These are phyloP conservation scores for Epinephelus awoara DNA, from an alignment of 2,797 vertebrate genomes.

Conservation along the genomic window DNA sequence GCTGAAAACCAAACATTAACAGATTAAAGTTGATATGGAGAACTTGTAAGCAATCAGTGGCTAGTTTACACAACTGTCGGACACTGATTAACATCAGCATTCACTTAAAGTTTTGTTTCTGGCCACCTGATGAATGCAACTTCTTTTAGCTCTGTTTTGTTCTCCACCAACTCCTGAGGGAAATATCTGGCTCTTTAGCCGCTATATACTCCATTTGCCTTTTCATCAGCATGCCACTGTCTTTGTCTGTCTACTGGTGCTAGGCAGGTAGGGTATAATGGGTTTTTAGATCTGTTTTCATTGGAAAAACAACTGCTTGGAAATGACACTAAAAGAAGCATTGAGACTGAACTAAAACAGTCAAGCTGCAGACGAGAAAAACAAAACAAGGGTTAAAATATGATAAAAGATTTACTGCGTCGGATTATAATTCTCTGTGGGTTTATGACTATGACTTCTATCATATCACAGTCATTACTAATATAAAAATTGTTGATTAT, in stretches of 20 bases:
- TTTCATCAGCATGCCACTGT: neutral
- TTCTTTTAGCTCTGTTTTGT: conserved; percentile 2
- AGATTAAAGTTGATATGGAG: neutral
- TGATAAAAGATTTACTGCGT: no score
- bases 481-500: neutral
- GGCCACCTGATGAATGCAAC: no score
- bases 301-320: neutral
- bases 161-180: neutral
- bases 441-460: neutral
- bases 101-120: neutral
- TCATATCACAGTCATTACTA: neutral
- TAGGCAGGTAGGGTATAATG: neutral
- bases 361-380: neutral
- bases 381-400: neutral
- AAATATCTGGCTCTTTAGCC: conserved; percentile 9
- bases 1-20: neutral
- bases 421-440: neutral
- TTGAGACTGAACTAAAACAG: neutral
- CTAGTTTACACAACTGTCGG: neutral
- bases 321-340: neutral
- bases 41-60: neutral
- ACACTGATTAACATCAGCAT: neutral
- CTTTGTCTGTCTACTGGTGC: neutral
- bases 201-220: neutral
- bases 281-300: neutral